Percentiles rank a stretch among this genome's conserved stretches.
These are phyloP conservation scores for Enteromius thamalakanensis DNA, from an alignment of 2,797 vertebrate genomes.

Conservation along the genomic window DNA sequence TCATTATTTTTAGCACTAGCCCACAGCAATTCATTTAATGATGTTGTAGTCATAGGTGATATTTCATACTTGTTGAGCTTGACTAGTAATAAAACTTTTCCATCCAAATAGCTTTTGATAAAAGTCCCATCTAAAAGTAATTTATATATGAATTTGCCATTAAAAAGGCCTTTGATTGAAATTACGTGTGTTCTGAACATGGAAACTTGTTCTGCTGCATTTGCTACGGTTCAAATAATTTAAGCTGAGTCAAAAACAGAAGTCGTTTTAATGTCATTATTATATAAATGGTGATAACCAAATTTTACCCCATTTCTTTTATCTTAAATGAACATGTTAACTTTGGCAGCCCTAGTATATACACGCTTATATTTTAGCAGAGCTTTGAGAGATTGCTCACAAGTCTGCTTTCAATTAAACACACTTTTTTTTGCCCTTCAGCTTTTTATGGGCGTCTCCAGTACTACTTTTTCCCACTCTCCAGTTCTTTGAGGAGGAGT, in stretches of 20 bases:
- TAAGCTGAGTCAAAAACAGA: constrained; percentile 9
- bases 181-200: background rate
- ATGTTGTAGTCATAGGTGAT: background rate
- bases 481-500: constrained; percentile 40
- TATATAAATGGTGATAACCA: constrained; percentile 5
- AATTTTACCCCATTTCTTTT: constrained; percentile 9
- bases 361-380: constrained; percentile 4
- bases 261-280: background rate
- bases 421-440: constrained; percentile 22
- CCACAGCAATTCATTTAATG: background rate
- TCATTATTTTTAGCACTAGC: background rate
- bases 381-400: constrained; percentile 21
- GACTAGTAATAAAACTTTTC: background rate
- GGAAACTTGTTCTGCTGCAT: background rate
- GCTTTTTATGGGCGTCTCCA: constrained; percentile 15
- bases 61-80: constrained; percentile 10
- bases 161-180: constrained; percentile 9
- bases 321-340: constrained; percentile 20
- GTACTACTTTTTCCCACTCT: constrained; percentile 27
- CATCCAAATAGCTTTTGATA: background rate
- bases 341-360: background rate
- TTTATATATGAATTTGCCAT: background rate
- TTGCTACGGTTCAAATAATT: background rate
- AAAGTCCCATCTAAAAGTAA: background rate
- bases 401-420: constrained; percentile 44